Conservation (phyloP, 2,797 vertebrate genomes). For the Thalassophryne amazonica region DNA sequence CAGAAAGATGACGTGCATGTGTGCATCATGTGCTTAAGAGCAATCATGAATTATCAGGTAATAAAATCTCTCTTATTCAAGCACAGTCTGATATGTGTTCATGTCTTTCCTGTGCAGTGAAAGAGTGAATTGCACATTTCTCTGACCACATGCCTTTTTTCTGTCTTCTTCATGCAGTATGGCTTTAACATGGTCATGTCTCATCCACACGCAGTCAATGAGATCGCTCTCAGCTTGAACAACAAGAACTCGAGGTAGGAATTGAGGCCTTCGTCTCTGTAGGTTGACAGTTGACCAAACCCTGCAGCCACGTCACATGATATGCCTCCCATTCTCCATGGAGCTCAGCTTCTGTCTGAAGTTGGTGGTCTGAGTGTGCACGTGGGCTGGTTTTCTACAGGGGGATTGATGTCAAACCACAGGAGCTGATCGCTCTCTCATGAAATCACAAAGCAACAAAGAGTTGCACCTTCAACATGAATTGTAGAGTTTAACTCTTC, state of each 20-base stretch:
- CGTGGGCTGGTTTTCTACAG: slow-evolving; percentile 55
- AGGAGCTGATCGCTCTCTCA: slow-evolving; percentile 60
- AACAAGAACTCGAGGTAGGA: slow-evolving; percentile 95
- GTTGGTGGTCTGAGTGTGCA: slow-evolving; percentile 48
- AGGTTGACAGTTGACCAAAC: slow-evolving; percentile 50
- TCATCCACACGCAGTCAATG: slow-evolving; percentile 94
- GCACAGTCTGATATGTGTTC: not conserved
- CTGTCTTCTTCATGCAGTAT: slow-evolving; percentile 76
- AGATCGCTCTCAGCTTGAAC: slow-evolving; percentile 97
- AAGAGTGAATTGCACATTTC: not conserved
- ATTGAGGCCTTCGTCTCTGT: slow-evolving; percentile 11
- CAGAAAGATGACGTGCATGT: slow-evolving; percentile 98
- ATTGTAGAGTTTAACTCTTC: slow-evolving; percentile 19
- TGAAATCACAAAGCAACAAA: slow-evolving; percentile 34
- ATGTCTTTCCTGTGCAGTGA: slow-evolving; percentile 35
- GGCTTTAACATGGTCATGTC: slow-evolving; percentile 99
- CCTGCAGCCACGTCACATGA: slow-evolving; percentile 64
- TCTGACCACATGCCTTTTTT: slow-evolving; percentile 54
- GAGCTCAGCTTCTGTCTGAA: slow-evolving; percentile 56
- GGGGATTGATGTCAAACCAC: slow-evolving; percentile 61
- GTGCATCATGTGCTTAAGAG: slow-evolving; percentile 95
- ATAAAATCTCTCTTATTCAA: not conserved
- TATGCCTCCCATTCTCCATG: slow-evolving; percentile 50
- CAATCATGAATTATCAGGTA: slow-evolving; percentile 99
- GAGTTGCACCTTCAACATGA: not conserved